phyloP scores from a whole-genome alignment of 1,140 invertebrate species.

The Dufourea novaeangliae region DNA sequence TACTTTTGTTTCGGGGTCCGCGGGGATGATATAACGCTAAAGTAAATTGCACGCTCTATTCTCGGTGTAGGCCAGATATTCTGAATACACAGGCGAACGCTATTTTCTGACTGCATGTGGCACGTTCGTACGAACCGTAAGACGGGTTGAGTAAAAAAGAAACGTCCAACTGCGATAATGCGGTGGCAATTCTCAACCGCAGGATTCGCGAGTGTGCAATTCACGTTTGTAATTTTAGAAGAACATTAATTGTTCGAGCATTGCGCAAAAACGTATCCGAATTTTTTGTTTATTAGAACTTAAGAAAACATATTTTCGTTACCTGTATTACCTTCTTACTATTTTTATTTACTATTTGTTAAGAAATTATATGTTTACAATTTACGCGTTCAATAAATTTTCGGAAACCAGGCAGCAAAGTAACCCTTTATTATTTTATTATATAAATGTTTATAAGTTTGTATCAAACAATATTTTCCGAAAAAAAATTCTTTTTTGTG shows the following conservation, averaged over 20 bases:
- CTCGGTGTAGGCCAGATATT: constrained; percentile 44
- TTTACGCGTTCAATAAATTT: too few relatives aligned
- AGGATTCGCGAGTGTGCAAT: not conserved
- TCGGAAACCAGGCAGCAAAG: too few relatives aligned
- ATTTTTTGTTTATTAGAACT: not conserved
- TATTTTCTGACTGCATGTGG: constrained; percentile 33
- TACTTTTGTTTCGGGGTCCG: constrained; percentile 20
- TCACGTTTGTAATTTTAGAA: too few relatives aligned
- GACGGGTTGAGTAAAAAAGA: constrained; percentile 22
- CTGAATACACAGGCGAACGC: constrained; percentile 19
- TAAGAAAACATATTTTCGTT: too few relatives aligned
- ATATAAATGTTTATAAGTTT: too few relatives aligned
- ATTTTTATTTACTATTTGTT: too few relatives aligned
- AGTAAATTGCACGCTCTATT: constrained; percentile 41
- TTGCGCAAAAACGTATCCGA: not conserved
- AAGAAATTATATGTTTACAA: too few relatives aligned
- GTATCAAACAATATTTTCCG: too few relatives aligned
- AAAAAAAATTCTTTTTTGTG: too few relatives aligned
- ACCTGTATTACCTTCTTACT: too few relatives aligned
- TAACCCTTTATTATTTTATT: too few relatives aligned
- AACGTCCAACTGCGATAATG: constrained; percentile 14
- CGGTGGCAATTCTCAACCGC: constrained; percentile 1
- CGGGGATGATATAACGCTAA: constrained; percentile 37
- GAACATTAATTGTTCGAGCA: not conserved
- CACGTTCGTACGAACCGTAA: not conserved